Evolutionary conservation across 2,113 vertebrate species (phyloP), one percentile per base, ranked within the genome.

Genomic region (Sylvietta virens): DNA sequence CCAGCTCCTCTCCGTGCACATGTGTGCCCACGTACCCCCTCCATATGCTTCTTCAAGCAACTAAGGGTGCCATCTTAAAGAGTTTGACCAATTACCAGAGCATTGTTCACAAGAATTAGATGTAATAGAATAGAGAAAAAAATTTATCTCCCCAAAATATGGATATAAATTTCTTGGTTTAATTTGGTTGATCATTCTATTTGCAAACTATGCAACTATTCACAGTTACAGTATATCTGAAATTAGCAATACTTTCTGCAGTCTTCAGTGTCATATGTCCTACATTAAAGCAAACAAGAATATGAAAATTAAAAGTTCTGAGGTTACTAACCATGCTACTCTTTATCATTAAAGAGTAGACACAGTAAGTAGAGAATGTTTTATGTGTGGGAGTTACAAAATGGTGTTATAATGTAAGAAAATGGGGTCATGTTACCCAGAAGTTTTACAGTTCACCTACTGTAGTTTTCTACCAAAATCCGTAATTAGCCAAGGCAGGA

Each of bases 21-120:
- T 10, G 15, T 23, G 30, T n/a, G n/a, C 69, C 15, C 61, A 47
- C 0, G 0, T 3, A 50, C 4, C 26, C 15, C 5, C 14, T 56
- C 42, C 47, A 23, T 9, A 42, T 47, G 3, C 27, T 87, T 81
- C 53, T 54, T 71, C 7, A 6, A 79, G 10, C 11, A 58, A 31
- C 20, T 67, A 66, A 44, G 7, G 9, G 10, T 44, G 31, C 40
- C 20, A 77, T 1, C 13, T 83, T 15, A 51, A 67, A 53, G 44
- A 57, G 15, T 60, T 48, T 51, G 22, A 62, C 15, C 51, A 64
- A 12, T 35, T 81, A 67, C 18, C 9, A 48, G 11, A 71, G 17
- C 24, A 60, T 6, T 45, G 18, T 53, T 85, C 28, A 64, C 17
- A 69, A 53, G 17, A 72, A 35, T 18, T 60, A 13, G 7, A 64